A percentile compares a stretch with the other conserved stretches of the same genome.
Evolutionary conservation across 2,113 vertebrate genomes (phyloP).

Genomic region (Aldabrachelys gigantea): DNA sequence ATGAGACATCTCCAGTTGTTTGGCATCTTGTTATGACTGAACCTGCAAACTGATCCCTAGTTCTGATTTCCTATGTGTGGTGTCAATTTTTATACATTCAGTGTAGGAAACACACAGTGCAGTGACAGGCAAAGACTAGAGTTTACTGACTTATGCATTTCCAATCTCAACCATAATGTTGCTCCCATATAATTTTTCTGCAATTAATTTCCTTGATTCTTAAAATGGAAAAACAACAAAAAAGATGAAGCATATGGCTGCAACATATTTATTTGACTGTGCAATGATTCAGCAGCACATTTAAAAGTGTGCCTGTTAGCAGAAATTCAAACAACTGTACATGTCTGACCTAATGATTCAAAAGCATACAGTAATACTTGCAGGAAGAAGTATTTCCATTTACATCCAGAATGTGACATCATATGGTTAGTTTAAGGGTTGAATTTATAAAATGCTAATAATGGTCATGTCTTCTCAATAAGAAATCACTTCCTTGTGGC

Average conservation of each 20-base stretch:
- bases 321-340: background rate
- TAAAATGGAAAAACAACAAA: background rate
- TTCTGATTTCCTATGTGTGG: background rate
- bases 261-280: background rate
- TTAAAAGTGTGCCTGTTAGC: background rate
- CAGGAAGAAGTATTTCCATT: background rate
- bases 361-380: background rate
- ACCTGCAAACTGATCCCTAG: background rate
- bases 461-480: background rate
- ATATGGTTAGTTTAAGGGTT: background rate
- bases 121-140: background rate
- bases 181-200: background rate
- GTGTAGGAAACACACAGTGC: background rate
- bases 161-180: background rate
- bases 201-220: background rate
- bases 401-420: background rate
- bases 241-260: background rate
- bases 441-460: background rate
- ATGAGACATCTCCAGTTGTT: background rate
- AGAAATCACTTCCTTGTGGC: background rate
- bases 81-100: fast-evolving
- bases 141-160: background rate
- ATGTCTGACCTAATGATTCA: background rate
- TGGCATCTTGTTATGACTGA: background rate
- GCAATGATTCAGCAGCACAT: background rate